Conservation (phyloP, 2,888 invertebrate genomes). For the Hypercompe scribonia region DNA sequence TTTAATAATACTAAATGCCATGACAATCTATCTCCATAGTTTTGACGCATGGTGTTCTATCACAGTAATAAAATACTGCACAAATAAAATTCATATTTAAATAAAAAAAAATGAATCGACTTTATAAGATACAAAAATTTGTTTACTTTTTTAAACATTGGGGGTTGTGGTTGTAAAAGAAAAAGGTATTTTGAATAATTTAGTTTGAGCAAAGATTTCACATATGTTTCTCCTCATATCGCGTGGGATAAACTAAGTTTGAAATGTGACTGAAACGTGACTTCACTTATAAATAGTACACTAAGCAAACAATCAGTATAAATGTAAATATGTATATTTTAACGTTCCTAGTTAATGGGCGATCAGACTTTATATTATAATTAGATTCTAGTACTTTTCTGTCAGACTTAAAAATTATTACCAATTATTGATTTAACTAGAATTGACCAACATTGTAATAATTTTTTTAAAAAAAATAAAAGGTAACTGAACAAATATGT, state of each 20-base stretch:
- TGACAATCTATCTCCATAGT: neutral
- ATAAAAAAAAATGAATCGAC: neutral
- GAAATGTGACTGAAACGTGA: conserved; percentile 64
- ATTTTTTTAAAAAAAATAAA: no score
- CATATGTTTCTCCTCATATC: conserved; percentile 36
- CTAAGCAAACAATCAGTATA: neutral
- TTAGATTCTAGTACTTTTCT: no score
- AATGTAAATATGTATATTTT: neutral
- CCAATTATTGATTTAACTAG: no score
- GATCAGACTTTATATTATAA: no score
- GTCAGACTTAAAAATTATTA: no score
- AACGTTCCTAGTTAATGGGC: no score
- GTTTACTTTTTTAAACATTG: conserved; percentile 8
- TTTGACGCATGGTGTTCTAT: neutral
- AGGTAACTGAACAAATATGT: no score
- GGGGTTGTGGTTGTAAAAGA: conserved; percentile 37
- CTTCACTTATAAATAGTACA: conserved; percentile 10
- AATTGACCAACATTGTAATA: no score
- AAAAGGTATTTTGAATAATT: conserved; percentile 62
- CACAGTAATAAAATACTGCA: neutral
- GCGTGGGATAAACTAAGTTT: conserved; percentile 47
- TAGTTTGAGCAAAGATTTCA: conserved; percentile 48
- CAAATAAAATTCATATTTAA: neutral
- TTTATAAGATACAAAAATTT: neutral
- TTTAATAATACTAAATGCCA: neutral